Conservation (phyloP, 2,797 vertebrate species). For the Helicolenus hilgendorfi region DNA sequence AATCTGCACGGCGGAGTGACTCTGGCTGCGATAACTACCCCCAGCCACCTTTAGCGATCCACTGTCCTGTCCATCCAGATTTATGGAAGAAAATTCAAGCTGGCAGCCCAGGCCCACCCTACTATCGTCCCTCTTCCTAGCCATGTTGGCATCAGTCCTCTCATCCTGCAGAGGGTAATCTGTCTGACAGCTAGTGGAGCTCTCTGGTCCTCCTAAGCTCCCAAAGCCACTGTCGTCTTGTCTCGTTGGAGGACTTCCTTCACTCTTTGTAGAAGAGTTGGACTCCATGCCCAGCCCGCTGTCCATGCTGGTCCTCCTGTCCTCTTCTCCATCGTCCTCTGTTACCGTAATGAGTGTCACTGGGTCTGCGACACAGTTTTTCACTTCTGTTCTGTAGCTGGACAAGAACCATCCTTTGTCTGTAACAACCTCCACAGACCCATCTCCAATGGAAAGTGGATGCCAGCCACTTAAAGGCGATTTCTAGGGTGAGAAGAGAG, state of each 20-base stretch:
- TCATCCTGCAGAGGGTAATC: slow-evolving; percentile 63
- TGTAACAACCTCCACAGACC: slow-evolving; percentile 82
- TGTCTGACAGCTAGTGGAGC: slow-evolving; percentile 52
- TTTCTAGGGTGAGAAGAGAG: slow-evolving; percentile 74
- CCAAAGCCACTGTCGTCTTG: slow-evolving; percentile 89
- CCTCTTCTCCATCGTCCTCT: slow-evolving; percentile 55
- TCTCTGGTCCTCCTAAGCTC: slow-evolving; percentile 81
- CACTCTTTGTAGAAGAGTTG: background rate
- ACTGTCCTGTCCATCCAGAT: slow-evolving; percentile 60
- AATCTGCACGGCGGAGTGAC: slow-evolving; percentile 42
- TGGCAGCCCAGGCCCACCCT: slow-evolving; percentile 72
- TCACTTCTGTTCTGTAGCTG: slow-evolving; percentile 15
- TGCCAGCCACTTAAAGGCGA: slow-evolving; percentile 75
- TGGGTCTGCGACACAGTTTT: background rate
- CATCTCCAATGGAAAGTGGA: slow-evolving; percentile 78
- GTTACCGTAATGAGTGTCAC: background rate
- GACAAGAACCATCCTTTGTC: slow-evolving; percentile 88
- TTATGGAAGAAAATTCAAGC: slow-evolving; percentile 54
- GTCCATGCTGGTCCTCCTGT: slow-evolving; percentile 82
- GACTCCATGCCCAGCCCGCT: slow-evolving; percentile 79
- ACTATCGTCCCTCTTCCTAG: slow-evolving; percentile 69
- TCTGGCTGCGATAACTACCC: slow-evolving; percentile 80
- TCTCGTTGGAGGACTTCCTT: slow-evolving; percentile 5
- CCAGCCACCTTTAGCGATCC: slow-evolving; percentile 31
- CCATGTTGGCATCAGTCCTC: background rate